Evolutionary conservation across 2,888 invertebrate species (phyloP).

Genomic region (Dinocampus coccinellae): DNA sequence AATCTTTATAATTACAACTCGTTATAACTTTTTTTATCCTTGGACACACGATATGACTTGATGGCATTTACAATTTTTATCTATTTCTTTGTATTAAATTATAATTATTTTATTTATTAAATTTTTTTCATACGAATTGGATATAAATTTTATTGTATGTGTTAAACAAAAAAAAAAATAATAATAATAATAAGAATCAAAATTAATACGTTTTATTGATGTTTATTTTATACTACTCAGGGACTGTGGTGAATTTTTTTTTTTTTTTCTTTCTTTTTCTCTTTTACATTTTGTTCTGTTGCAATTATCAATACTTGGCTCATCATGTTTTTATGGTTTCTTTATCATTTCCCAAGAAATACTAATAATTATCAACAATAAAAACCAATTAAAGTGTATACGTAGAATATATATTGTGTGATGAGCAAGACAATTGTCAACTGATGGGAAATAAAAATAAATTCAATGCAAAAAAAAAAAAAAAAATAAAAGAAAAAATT

Average conservation of each 20-base stretch:
- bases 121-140: neutral
- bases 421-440: too few relatives aligned
- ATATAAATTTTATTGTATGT: too few relatives aligned
- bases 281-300: neutral
- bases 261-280: neutral
- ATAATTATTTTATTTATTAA: neutral
- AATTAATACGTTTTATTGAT: too few relatives aligned
- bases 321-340: neutral
- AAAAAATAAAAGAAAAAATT: neutral
- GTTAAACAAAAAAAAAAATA: too few relatives aligned
- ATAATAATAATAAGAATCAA: too few relatives aligned
- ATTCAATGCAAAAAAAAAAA: neutral
- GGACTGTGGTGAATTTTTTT: too few relatives aligned
- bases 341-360: neutral
- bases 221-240: too few relatives aligned
- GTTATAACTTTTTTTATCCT: neutral
- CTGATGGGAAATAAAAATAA: too few relatives aligned
- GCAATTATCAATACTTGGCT: neutral
- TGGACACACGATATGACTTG: neutral
- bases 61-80: neutral
- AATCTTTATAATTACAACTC: neutral
- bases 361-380: neutral
- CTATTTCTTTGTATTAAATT: neutral
- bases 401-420: neutral
- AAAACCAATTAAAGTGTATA: neutral